Evolutionary conservation across 2,888 invertebrate species (phyloP).

Genomic region (Lithophane ornitopus): DNA sequence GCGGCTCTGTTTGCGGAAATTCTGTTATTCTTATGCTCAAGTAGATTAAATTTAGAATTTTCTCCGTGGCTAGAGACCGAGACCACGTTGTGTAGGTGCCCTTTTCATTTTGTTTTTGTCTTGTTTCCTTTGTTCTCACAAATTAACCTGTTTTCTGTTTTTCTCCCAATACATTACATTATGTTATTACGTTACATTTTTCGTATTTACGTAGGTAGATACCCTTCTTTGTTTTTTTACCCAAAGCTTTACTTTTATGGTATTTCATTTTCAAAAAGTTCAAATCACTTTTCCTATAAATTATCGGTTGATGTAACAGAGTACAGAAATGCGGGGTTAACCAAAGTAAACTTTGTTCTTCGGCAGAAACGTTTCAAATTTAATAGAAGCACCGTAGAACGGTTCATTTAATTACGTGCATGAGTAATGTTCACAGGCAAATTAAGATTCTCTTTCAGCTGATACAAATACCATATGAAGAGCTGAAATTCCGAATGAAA

Average conservation of each 20-base stretch:
- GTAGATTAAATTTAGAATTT: conserved; percentile 60
- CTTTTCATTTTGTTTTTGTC: conserved; percentile 25
- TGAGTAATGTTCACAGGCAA: conserved; percentile 5
- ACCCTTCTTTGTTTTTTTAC: neutral
- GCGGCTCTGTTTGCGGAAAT: conserved; percentile 51
- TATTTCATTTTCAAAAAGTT: conserved; percentile 34
- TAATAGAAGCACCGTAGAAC: conserved; percentile 4
- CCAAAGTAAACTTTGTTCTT: conserved; percentile 35
- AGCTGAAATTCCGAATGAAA: conserved; percentile 25
- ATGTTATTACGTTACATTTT: conserved; percentile 11
- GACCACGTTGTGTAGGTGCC: conserved; percentile 18
- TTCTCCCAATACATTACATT: neutral
- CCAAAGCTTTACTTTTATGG: conserved; percentile 7
- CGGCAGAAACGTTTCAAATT: conserved; percentile 9
- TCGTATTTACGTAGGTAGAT: neutral
- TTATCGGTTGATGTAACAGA: conserved; percentile 22
- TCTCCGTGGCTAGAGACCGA: conserved; percentile 1
- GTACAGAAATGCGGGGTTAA: conserved; percentile 17
- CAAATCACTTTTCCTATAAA: conserved; percentile 20
- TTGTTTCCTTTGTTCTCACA: conserved; percentile 32
- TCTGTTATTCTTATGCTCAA: conserved; percentile 46
- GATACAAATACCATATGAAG: conserved; percentile 8
- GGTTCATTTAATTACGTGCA: conserved; percentile 23
- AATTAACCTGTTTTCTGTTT: conserved; percentile 31
- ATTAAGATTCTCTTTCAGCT: conserved; percentile 30